Conservation (phyloP, 2,888 invertebrate species). For the Drosophila ustulata region DNA sequence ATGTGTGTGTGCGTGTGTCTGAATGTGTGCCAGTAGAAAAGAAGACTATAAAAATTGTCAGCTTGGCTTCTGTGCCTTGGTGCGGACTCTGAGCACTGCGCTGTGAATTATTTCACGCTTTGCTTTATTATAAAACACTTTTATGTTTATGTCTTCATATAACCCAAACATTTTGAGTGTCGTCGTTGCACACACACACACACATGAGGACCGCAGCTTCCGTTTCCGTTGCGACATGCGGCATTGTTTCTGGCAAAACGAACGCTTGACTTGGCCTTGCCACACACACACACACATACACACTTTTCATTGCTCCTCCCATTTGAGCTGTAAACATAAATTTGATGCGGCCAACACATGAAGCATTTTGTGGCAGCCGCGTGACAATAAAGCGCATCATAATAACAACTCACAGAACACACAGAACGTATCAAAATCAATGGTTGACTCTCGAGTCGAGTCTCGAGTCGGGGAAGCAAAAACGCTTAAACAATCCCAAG, state of each 20-base stretch:
- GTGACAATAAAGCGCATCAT: conserved; percentile 78
- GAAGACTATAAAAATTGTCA: conserved; percentile 79
- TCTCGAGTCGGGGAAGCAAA: neutral
- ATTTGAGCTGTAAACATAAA: conserved; percentile 76
- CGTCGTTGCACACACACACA: conserved; percentile 27
- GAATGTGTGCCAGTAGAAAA: conserved; percentile 17
- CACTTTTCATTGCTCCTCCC: conserved; percentile 69
- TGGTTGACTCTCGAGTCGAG: conserved; percentile 31
- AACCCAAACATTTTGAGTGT: conserved; percentile 75
- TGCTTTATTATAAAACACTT: conserved; percentile 82
- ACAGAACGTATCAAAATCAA: conserved; percentile 61
- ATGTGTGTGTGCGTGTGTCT: conserved; percentile 9
- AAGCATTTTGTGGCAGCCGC: conserved; percentile 56
- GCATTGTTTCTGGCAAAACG: conserved; percentile 54
- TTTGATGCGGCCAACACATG: conserved; percentile 64
- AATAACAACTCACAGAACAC: conserved; percentile 51
- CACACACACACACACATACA: neutral
- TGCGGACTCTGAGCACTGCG: conserved; percentile 44
- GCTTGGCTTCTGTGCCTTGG: conserved; percentile 62
- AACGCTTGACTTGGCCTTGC: conserved; percentile 33
- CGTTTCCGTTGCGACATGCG: conserved; percentile 68
- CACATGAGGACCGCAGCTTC: conserved; percentile 38
- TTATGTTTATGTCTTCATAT: conserved; percentile 81
- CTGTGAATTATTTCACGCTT: conserved; percentile 80
- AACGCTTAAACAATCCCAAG: conserved; percentile 12